Evolutionary conservation across 2,888 invertebrate species (phyloP), one percentile per base, ranked within the genome.

Genomic region (Stegophylla sp.): DNA sequence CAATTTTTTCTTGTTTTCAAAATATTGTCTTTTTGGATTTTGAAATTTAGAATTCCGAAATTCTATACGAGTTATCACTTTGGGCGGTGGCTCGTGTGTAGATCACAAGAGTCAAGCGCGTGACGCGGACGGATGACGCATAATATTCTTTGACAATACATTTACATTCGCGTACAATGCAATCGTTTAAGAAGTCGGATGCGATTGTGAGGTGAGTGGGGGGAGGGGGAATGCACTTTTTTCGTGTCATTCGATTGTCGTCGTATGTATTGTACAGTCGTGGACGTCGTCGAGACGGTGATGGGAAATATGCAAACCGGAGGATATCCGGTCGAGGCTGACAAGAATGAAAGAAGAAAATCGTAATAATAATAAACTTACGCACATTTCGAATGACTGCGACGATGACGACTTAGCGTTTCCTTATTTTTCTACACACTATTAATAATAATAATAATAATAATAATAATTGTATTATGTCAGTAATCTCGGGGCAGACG

Each of bases 321-420:
- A 72, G 56, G 72, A 72, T 56, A 72, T 72, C 72, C 72, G 72
- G 72, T 72, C 34, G 72, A 72, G 34, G 41, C 72, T 56, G 56
- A 72, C 72, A 56, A 53, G 72, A 72, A 72, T 41, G 64, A 20
- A 43, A 43, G n/a, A 20, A 7, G 20, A 66, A 15, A 34, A n/a
- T 28, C 15, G 13, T 28, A 34, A 63, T 34, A 53, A 51, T 9
- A 71, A 51, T 51, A 59, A 59, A 72, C 56, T 59, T 43, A 56
- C 72, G 56, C 59, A 17, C 23, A 23, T 23, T 72, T 51, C 10
- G 56, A 23, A 72, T 13, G 34, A 63, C 63, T 63, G 17, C 17
- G 26, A 66, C 34, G 34, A 72, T 23, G 17, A 51, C 41, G 41
- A 20, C 71, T 34, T 71, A 20, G 41, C 41, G 59, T 56, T 56